Base-by-base conservation (phyloP, 2,888 invertebrate species). In the Busseola fusca region DNA sequence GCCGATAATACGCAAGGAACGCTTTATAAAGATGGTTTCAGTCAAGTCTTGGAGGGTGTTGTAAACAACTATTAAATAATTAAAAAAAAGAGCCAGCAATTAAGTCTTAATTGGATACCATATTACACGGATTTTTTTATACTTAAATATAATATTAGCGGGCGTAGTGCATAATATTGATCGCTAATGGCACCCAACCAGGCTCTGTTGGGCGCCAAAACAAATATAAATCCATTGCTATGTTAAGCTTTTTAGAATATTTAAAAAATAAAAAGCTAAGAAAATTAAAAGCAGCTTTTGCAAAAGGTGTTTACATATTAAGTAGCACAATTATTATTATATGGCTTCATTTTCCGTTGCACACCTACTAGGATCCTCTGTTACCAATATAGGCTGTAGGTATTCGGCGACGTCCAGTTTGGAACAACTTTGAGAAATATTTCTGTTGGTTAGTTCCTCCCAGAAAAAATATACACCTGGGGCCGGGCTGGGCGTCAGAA, bases 191-290 rank as follows among this genome's bases (percentile, higher is more conserved):
- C 63, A 30, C 63, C 50, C 63, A 50, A 63, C 10, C 27, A n/a
- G 48, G 16, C 27, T 1, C 63, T 9, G 50, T 34, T 50, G 50
- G 63, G 63, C 63, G 63, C 50, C 63, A 63, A 63, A n/a, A 21
- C 16, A 16, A n/a, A 21, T 21, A n/a, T 21, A 21, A 62, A 27
- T 9, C 21, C 14, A 21, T 45, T n/a, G 3, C 30, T 30, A n/a
- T 0, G 16, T n/a, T 48, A 16, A 62, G 21, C 0, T 42, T 62
- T 40, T 45, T 21, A 5, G 21, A 2, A 2, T 42, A 4, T 21
- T 56, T 42, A 25, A 21, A 30, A 64, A 64, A n/a, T n/a, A n/a
- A 64, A 18, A 3, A 9, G 9, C 5, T n/a, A n/a, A 34, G 12
- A 40, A 0, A n/a, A n/a, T n/a, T n/a, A n/a, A n/a, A n/a, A n/a